phyloP scores from a whole-genome alignment of 2,113 vertebrate species.

The Lophura nycthemera region DNA sequence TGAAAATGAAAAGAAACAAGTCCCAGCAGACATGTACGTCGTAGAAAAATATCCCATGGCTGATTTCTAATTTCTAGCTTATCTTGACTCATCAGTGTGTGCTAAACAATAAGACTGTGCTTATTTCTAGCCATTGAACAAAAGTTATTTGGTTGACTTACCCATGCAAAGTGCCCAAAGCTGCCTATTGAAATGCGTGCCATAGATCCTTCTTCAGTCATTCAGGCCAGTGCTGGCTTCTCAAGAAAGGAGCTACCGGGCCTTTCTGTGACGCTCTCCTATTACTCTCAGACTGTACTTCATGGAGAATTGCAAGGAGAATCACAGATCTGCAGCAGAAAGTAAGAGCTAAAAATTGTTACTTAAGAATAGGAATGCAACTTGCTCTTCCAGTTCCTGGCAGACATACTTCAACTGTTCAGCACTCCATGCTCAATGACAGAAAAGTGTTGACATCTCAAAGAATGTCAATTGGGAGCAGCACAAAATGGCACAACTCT shows the following conservation, averaged over 20 bases:
- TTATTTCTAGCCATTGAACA: neutral
- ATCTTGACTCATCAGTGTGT: neutral
- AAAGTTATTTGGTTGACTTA: neutral
- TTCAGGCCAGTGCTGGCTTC: neutral
- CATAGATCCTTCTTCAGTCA: neutral
- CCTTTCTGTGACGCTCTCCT: neutral
- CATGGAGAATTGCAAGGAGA: neutral
- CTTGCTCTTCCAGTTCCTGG: neutral
- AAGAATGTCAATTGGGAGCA: neutral
- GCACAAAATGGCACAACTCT: neutral
- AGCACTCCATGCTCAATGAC: neutral
- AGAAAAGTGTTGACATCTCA: neutral
- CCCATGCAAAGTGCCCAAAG: neutral
- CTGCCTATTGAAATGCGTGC: neutral
- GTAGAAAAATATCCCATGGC: neutral
- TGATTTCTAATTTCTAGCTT: slow-evolving; percentile 30
- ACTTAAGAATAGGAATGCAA: neutral
- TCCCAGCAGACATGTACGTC: neutral
- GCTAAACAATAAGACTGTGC: neutral
- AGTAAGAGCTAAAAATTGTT: neutral
- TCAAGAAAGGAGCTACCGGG: neutral
- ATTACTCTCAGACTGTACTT: neutral
- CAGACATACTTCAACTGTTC: neutral
- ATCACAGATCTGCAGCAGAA: neutral
- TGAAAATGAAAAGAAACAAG: slow-evolving; percentile 17